These are phyloP conservation scores for Aphidius gifuensis DNA, from an alignment of 1,140 invertebrate species.

Conservation along the genomic window DNA sequence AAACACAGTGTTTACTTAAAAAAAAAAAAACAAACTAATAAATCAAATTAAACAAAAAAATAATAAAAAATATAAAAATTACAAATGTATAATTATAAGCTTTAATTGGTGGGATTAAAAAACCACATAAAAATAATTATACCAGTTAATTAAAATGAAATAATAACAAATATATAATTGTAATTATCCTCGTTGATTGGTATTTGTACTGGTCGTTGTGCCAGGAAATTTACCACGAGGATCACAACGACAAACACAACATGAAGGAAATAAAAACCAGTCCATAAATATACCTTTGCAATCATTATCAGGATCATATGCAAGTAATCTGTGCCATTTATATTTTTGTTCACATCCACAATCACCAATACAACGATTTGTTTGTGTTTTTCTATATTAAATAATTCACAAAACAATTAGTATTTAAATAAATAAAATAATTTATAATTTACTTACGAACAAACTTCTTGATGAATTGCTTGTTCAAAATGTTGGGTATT, in stretches of 20 bases:
- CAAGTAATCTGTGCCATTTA: constrained; percentile 82
- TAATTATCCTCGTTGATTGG: not conserved
- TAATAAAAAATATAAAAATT: not conserved
- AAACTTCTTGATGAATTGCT: constrained; percentile 92
- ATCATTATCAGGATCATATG: constrained; percentile 90
- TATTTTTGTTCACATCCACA: constrained; percentile 89
- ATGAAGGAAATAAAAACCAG: constrained; percentile 92
- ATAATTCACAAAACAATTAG: constrained; percentile 23
- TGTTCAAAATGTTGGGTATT: constrained; percentile 94
- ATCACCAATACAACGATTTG: constrained; percentile 74
- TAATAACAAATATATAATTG: no score
- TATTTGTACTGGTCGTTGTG: not conserved
- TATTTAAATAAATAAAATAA: not conserved
- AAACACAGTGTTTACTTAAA: no score
- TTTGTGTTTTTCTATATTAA: constrained; percentile 71
- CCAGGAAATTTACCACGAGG: constrained; percentile 38
- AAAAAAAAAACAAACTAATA: no score
- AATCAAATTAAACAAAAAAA: not conserved
- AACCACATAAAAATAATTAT: no score
- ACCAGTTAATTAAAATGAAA: no score
- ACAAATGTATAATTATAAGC: not conserved
- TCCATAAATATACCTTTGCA: constrained; percentile 94
- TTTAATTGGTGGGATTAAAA: no score
- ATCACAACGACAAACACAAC: constrained; percentile 85
- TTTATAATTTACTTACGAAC: constrained; percentile 66